Conservation (phyloP, 2,113 vertebrate species). For the Phalacrocorax carbo region DNA sequence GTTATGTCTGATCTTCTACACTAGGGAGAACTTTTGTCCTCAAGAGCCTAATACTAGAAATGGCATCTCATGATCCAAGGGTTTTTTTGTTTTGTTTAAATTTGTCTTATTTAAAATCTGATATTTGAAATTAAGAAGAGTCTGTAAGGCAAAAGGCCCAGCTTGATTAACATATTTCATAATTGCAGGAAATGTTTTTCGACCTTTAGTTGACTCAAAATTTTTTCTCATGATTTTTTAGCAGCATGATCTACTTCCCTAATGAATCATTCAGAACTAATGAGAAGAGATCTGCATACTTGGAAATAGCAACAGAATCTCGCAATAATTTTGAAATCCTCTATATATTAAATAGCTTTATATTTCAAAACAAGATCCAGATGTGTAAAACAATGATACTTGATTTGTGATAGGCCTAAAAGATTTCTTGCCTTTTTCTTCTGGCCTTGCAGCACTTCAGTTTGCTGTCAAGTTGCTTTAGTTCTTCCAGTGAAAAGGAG, state of each 20-base stretch:
- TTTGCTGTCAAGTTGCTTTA: not conserved
- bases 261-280: conserved; percentile 21
- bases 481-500: not conserved
- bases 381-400: not conserved
- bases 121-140: conserved; percentile 19
- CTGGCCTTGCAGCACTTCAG: not conserved
- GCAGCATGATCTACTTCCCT: conserved; percentile 37
- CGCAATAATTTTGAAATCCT: not conserved
- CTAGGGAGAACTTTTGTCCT: conserved; percentile 5
- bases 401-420: not conserved
- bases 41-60: not conserved
- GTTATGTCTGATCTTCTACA: conserved; percentile 3
- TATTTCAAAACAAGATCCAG: conserved; percentile 18
- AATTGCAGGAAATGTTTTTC: conserved; percentile 47
- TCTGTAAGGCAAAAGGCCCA: conserved; percentile 9
- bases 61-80: not conserved
- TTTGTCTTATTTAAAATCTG: conserved; percentile 7
- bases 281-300: not conserved
- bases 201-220: not conserved
- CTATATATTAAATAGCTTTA: not conserved
- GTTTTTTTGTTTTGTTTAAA: not conserved
- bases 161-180: conserved; percentile 13
- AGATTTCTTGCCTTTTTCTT: not conserved
- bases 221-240: conserved; percentile 23
- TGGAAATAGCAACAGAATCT: conserved; percentile 13